Evolutionary conservation across 2,113 vertebrate species (phyloP), one percentile per base, ranked within the genome.

Genomic region (Myiozetetes cayanensis): DNA sequence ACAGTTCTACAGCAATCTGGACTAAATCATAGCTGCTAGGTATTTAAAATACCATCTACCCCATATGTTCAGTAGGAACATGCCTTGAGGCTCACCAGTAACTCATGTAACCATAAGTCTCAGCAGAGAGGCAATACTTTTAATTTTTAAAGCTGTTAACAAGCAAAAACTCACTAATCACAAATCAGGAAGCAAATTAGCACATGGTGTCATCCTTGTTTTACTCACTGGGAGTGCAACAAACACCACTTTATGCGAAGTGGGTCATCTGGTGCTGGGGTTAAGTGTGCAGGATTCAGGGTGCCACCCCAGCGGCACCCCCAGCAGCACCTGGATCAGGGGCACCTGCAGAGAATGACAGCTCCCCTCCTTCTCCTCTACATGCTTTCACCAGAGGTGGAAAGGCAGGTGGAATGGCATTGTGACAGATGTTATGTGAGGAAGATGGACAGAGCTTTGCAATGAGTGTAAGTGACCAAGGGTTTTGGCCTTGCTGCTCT

Each of bases 311-410:
- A 20, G n/a, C 16, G 0, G 22, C 35, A n/a, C 46, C 25, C 61
- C 27, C 7, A 37, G 23, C 20, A 23, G 3, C 3, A 4, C 12
- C 43, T 0, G 0, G 35, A 11, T 9, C 53, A 61, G 39, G 20
- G 46, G 14, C 47, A 28, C 14, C 37, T 37, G 41, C 41, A 72
- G 49, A 67, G 12, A 8, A 10, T 2, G 5, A 33, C 61, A 81
- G 33, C 20, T 41, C 6, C 37, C 15, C 28, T 20, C 10, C 31
- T 70, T 55, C 31, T 88, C 17, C 56, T 71, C 49, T 17, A 2
- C 7, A 8, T 15, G 37, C 31, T 77, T 17, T 65, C 8, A 12
- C 2, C 5, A 1, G 39, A 31, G 52, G 11, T 50, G 8, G 47
- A 68, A 76, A 65, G 14, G 43, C 5, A 44, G 39, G 19, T 52